Percentiles rank a stretch among this genome's conserved stretches.
These are phyloP conservation scores for Blastomussa wellsi DNA, from an alignment of 92 coral and sea anemone species.

Conservation along the genomic window DNA sequence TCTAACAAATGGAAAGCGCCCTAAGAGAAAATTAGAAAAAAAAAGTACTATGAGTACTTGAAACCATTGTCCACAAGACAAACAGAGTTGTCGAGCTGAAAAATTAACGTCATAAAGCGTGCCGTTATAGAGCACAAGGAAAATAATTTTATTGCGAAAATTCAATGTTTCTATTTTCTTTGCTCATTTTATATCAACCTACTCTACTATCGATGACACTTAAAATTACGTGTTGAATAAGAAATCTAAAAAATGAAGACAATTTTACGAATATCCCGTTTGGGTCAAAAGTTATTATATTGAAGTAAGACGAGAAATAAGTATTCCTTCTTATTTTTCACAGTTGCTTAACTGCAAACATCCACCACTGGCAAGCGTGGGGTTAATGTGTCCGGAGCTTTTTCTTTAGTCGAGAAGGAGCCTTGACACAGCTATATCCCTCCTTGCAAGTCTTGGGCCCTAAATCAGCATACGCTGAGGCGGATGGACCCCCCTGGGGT, in stretches of 20 bases:
- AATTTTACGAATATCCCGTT: not conserved
- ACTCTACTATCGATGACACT: not conserved
- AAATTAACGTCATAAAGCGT: not conserved
- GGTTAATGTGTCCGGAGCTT: conserved; percentile 1
- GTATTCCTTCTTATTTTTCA: not conserved
- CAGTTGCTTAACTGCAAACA: not conserved
- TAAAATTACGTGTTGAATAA: not conserved
- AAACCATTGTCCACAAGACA: too few relatives aligned
- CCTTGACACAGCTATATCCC: conserved; percentile 39
- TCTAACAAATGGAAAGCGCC: too few relatives aligned
- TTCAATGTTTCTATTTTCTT: not conserved
- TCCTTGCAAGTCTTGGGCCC: conserved; percentile 39
- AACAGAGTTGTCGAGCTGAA: too few relatives aligned
- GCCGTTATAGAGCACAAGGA: not conserved
- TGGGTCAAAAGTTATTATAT: not conserved
- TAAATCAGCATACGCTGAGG: conserved; percentile 11
- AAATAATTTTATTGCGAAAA: not conserved
- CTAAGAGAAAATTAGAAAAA: too few relatives aligned
- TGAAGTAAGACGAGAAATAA: not conserved
- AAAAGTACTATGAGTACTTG: too few relatives aligned
- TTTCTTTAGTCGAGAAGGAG: conserved; percentile 10
- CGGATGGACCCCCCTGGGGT: conserved; percentile 12
- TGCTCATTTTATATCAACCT: not conserved
- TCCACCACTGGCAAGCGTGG: not conserved
- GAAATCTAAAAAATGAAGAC: not conserved